phyloP scores from a whole-genome alignment of 1,140 invertebrate genomes.

The Aleiodes sp. region DNA sequence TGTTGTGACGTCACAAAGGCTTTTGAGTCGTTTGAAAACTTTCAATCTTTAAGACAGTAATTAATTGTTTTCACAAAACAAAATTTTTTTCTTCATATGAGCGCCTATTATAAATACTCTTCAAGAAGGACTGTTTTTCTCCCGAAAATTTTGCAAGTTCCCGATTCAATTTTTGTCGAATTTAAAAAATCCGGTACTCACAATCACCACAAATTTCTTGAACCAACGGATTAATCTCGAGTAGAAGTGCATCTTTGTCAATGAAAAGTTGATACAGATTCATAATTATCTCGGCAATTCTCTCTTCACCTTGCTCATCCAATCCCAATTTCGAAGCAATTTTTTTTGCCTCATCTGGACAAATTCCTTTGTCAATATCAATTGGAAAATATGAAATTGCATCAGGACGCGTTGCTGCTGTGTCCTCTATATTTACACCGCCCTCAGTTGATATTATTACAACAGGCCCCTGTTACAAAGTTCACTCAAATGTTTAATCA shows the following conservation, averaged over 20 bases:
- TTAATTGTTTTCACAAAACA: too few species aligned
- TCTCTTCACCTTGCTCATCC: slow-evolving; percentile 70
- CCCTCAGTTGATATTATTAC: slow-evolving; percentile 96
- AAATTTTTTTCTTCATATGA: too few species aligned
- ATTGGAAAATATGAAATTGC: slow-evolving; percentile 94
- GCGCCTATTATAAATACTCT: too few species aligned
- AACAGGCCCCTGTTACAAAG: slow-evolving; percentile 84
- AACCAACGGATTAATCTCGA: slow-evolving; percentile 97
- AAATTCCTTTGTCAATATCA: slow-evolving; percentile 85
- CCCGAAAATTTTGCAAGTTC: too few species aligned
- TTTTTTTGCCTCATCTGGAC: slow-evolving; percentile 77
- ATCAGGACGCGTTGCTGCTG: slow-evolving; percentile 89
- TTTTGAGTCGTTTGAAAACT: too few species aligned
- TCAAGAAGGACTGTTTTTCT: too few species aligned
- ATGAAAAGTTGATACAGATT: slow-evolving; percentile 91
- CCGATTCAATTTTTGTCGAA: neutral
- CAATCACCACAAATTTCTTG: slow-evolving; percentile 89
- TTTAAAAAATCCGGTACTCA: slow-evolving; percentile 66
- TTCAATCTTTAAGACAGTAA: too few species aligned
- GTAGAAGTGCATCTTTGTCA: slow-evolving; percentile 90
- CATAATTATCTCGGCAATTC: slow-evolving; percentile 83
- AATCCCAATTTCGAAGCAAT: slow-evolving; percentile 88
- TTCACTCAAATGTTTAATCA: slow-evolving; percentile 24
- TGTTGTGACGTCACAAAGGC: too few species aligned
- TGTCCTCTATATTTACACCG: slow-evolving; percentile 97